phyloP scores from a whole-genome alignment of 2,797 vertebrate species.

The Okamejei kenojei region DNA sequence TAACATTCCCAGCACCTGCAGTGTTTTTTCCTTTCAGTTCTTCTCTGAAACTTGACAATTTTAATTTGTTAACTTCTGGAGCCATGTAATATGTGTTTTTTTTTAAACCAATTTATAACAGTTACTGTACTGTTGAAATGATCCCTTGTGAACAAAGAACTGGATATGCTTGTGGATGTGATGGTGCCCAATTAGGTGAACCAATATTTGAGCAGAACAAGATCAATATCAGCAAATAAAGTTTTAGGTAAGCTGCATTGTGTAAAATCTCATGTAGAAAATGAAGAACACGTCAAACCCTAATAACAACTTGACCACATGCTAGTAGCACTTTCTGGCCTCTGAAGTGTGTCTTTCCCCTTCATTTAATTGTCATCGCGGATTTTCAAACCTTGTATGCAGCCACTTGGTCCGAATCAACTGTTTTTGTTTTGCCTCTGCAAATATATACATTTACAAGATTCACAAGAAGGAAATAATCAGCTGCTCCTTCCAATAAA shows the following conservation, averaged over 20 bases:
- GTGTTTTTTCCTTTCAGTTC: not conserved
- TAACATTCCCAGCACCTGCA: too few relatives aligned
- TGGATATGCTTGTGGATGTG: not conserved
- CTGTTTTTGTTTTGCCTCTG: not conserved
- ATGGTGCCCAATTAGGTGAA: not conserved
- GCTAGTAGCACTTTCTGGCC: too few relatives aligned
- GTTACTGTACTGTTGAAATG: slow-evolving; percentile 34
- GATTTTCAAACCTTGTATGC: too few relatives aligned
- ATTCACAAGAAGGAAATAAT: not conserved
- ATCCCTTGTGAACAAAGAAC: slow-evolving; percentile 16
- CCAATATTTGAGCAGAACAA: not conserved
- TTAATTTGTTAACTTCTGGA: not conserved
- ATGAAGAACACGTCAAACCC: not conserved
- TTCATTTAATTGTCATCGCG: too few relatives aligned
- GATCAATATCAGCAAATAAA: slow-evolving; percentile 16
- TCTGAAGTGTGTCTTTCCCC: too few relatives aligned
- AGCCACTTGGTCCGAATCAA: not conserved
- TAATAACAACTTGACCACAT: not conserved
- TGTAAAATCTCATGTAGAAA: too few relatives aligned
- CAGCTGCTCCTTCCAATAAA: not conserved
- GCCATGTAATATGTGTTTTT: not conserved
- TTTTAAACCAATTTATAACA: not conserved
- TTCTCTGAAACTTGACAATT: not conserved
- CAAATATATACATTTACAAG: not conserved
- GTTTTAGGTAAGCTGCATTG: not conserved